Evolutionary conservation across 2,888 invertebrate genomes (phyloP).

Genomic region (Philhelius pedissequus): DNA sequence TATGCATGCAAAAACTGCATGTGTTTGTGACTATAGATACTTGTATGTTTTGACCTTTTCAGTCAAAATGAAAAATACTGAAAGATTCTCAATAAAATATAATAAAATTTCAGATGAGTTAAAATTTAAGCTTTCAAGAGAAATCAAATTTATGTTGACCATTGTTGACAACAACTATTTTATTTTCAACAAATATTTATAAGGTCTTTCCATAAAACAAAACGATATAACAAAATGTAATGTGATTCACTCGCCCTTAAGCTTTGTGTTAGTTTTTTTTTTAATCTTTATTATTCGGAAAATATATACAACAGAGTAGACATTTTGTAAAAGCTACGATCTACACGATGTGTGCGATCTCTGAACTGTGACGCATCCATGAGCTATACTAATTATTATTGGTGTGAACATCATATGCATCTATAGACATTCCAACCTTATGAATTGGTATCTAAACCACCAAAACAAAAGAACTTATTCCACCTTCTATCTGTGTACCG

Average conservation of each 20-base stretch:
- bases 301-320: not conserved
- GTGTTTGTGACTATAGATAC: not conserved
- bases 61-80: not conserved
- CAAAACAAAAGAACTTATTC: not conserved
- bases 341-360: not conserved
- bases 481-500: not conserved
- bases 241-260: not conserved
- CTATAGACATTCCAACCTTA: not conserved
- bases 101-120: not conserved
- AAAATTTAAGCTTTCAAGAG: not conserved
- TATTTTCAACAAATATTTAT: too few species aligned
- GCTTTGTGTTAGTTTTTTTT: not conserved
- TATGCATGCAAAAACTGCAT: conserved; percentile 7
- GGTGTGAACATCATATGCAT: not conserved
- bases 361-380: not conserved
- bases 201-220: too few species aligned
- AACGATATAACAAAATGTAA: not conserved
- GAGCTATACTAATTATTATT: not conserved
- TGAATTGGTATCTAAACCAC: not conserved
- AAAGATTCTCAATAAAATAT: not conserved
- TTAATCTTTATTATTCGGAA: not conserved
- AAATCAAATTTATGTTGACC: not conserved
- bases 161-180: too few species aligned
- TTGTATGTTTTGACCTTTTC: not conserved
- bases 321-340: not conserved